These are phyloP conservation scores for Limnodromus scolopaceus DNA, from an alignment of 2,797 vertebrate genomes.

Conservation along the genomic window DNA sequence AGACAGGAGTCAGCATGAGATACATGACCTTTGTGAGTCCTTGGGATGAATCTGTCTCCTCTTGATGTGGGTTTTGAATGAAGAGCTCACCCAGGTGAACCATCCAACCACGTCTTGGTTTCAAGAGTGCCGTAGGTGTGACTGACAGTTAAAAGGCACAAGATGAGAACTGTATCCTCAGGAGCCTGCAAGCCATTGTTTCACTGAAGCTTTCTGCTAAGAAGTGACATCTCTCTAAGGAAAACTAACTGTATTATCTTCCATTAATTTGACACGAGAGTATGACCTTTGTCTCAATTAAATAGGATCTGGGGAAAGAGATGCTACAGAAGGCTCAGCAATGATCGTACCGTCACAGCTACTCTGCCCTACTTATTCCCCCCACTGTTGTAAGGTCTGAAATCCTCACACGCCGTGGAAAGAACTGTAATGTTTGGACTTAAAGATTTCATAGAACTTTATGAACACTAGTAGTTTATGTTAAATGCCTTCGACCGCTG, in stretches of 20 bases:
- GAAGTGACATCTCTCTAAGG: background rate
- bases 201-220: background rate
- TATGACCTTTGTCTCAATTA: conserved; percentile 3
- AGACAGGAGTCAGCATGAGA: background rate
- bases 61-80: background rate
- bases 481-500: background rate
- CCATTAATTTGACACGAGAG: background rate
- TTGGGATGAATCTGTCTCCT: background rate
- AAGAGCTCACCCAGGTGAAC: background rate
- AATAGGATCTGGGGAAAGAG: background rate
- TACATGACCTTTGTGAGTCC: background rate
- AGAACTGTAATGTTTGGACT: background rate
- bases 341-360: background rate
- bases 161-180: background rate
- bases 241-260: background rate
- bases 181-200: background rate
- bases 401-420: background rate
- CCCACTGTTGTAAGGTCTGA: background rate
- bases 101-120: background rate
- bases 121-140: background rate
- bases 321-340: background rate
- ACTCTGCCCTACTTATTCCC: background rate
- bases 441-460: background rate
- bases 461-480: background rate
- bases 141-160: background rate